Evolutionary conservation across 1,140 invertebrate species (phyloP), one percentile per base, ranked within the genome.

Genomic region (Dryas iulia): DNA sequence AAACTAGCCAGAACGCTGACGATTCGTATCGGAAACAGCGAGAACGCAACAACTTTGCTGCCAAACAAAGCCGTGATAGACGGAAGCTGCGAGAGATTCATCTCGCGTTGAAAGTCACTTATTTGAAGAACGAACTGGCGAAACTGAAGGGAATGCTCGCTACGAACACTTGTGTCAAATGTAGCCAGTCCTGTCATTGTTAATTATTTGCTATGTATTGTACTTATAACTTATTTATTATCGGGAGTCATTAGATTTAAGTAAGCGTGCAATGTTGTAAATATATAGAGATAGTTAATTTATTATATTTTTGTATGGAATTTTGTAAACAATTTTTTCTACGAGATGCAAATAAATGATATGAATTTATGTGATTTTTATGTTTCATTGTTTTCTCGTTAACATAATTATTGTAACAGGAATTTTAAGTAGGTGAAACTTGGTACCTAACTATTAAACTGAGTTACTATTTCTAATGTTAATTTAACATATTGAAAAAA

Each of bases 11-110:
- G 26, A 81, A 84, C 6, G 68, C 64, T 0, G 79, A 94, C 25
- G 97, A 98, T 80, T 94, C 95, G 0, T 99, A 99, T 82, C 96
- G 95, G 92, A 97, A 98, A 79, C 93, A 97, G 65, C 91, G 98
- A 10, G 94, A 96, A 63, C 98, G 98, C 83, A 99, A 99, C 84
- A 99, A 99, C 84, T 97, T 96, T 72, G 98, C 98, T 0, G 98
- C 98, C 0, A 99, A 99, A 87, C 93, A 97, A 61, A 98, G 97
- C 0, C 93, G 98, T 31, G 98, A 99, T 78, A 95, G 97, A 0
- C 93, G 98, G 65, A 93, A 97, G 76, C 94, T 95, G 11, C 98
- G 99, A 81, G 98, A 99, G 84, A 97, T 99, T 66, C 96, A 98
- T 82, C 96, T 99, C 21, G 97, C 98, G 0, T 96, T 99, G 30